These are phyloP conservation scores for Calyptomena viridis DNA, from an alignment of 2,113 vertebrate species.

Conservation along the genomic window DNA sequence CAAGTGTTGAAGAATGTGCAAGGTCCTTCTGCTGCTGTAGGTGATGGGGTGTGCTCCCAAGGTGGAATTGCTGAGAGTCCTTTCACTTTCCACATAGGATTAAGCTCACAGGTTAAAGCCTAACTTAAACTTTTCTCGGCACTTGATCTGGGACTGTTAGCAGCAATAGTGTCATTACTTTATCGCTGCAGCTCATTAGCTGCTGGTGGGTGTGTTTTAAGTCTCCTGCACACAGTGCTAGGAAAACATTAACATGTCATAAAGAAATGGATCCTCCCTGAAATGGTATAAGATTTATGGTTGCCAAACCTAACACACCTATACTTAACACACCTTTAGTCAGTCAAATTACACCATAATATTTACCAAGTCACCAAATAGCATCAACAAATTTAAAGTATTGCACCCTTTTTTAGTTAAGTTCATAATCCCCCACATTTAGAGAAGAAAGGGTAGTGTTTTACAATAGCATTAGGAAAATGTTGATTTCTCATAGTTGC, in stretches of 20 bases:
- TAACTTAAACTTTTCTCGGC: background rate
- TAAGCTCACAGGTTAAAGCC: background rate
- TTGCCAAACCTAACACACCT: background rate
- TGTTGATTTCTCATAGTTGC: background rate
- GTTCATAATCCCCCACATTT: background rate
- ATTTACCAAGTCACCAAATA: background rate
- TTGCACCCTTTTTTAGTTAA: background rate
- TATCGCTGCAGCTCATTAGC: background rate
- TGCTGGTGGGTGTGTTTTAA: background rate
- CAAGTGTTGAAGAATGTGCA: background rate
- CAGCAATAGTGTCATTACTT: background rate
- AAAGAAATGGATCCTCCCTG: background rate
- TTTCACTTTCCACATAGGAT: background rate
- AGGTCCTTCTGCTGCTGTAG: background rate
- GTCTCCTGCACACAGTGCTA: background rate
- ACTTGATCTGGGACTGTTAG: background rate
- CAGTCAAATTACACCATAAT: background rate
- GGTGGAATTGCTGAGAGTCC: background rate
- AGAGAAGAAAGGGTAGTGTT: background rate
- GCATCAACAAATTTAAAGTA: background rate
- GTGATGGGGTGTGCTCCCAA: background rate
- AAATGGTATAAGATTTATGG: background rate
- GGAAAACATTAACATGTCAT: background rate
- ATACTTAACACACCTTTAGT: background rate
- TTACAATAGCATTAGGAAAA: background rate